Evolutionary conservation across 2,888 invertebrate species (phyloP).

Genomic region (Ophonus ardosiacus): DNA sequence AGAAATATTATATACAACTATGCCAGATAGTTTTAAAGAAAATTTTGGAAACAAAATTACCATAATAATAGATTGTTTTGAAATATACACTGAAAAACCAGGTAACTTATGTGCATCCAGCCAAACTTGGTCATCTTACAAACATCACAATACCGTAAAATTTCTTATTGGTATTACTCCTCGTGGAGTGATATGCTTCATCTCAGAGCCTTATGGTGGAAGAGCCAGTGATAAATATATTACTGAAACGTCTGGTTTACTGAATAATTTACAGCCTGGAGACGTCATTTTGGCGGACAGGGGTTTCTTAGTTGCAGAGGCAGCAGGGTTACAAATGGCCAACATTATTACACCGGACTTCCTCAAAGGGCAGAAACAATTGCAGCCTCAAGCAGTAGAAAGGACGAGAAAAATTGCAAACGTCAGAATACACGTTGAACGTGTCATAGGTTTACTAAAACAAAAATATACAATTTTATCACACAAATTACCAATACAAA

Average conservation of each 20-base stretch:
- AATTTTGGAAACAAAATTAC: constrained; percentile 52
- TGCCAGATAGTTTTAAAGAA: constrained; percentile 45
- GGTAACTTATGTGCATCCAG: constrained; percentile 30
- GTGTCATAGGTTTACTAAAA: constrained; percentile 56
- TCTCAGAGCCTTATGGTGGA: constrained; percentile 57
- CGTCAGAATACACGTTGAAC: constrained; percentile 66
- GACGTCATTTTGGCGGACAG: constrained; percentile 66
- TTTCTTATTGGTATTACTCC: constrained; percentile 65
- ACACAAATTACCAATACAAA: not conserved
- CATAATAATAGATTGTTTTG: not conserved
- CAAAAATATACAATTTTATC: not conserved
- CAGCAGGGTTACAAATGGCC: constrained; percentile 49
- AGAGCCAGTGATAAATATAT: constrained; percentile 60
- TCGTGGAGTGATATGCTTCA: too few relatives aligned
- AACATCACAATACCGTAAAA: constrained; percentile 64
- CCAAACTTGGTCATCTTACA: constrained; percentile 64
- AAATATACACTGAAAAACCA: constrained; percentile 52
- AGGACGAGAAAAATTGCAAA: constrained; percentile 65
- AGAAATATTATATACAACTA: too few relatives aligned
- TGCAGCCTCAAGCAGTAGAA: constrained; percentile 66
- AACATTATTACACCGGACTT: too few relatives aligned
- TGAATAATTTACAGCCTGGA: constrained; percentile 55
- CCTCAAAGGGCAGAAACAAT: constrained; percentile 38
- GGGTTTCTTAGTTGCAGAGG: constrained; percentile 66
- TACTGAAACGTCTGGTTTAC: constrained; percentile 20